Evolutionary conservation across 2,113 vertebrate species (phyloP), one percentile per base, ranked within the genome.

Genomic region (Notarius lentiginosus): DNA sequence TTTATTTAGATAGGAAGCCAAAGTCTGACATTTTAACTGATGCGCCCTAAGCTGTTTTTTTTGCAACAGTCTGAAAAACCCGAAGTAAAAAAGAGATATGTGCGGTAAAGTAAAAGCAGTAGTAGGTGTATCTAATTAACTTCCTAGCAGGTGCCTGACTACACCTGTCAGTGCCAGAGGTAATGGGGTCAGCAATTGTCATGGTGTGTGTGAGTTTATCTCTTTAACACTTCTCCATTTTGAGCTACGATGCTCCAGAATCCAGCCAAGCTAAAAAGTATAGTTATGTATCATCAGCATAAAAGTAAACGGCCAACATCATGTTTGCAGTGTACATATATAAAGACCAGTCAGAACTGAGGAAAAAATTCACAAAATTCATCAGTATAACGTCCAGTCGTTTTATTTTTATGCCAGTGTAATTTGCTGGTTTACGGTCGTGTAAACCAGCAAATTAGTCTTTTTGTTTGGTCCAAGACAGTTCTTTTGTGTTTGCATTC

Each of bases 101-200:
- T 41, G 41, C 41, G 41, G 60, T 51, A 76, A 76, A 76, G 27
- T 60, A 5, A 1, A 22, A 30, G 80, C 80, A 53, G 12, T 34
- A 49, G 30, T n/a, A 22, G 58, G 58, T 20, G 15, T 79, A 18
- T 77, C 58, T 85, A 85, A 85, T 85, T 79, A 85, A 85, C 58
- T 85, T 77, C 73, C 53, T 65, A 85, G 73, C 73, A 66, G 84
- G 84, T 85, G 84, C 41, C 76, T 77, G 56, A 63, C 10, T 55
- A 79, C 83, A 84, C 34, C 83, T 84, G 70, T 84, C 84, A 61
- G 34, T 65, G 18, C 73, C 73, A 77, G 84, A 65, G 84, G 73
- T 65, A 85, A 65, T 14, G 4, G 17, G 84, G 84, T 85, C 84
- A 85, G 58, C 20, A 79, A 65, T 27, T 51, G 56, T 24, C 58